Evolutionary conservation across 1,140 invertebrate species (phyloP).

Genomic region (Alviniconcha marisindica): DNA sequence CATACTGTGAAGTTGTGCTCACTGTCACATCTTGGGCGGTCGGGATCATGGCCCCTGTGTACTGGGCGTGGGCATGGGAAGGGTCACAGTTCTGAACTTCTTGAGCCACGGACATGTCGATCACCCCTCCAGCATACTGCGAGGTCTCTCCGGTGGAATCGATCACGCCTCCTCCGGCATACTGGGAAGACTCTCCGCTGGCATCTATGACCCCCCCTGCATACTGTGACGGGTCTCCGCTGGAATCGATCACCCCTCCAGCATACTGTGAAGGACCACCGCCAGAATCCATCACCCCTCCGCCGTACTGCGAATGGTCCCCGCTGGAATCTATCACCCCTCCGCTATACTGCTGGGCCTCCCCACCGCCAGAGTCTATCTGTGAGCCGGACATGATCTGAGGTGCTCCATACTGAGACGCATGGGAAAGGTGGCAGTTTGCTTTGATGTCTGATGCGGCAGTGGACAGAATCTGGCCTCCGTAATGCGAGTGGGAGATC

Average conservation of each 20-base stretch:
- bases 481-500: slow-evolving; percentile 16
- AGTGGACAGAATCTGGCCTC: background rate
- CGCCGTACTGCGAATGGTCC: background rate
- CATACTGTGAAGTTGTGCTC: slow-evolving; percentile 21
- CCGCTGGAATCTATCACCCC: background rate
- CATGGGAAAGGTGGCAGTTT: slow-evolving; percentile 20
- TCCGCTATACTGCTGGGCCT: background rate
- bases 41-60: slow-evolving; percentile 22
- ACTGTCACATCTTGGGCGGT: slow-evolving; percentile 11
- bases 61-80: slow-evolving; percentile 21
- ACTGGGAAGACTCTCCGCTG: background rate
- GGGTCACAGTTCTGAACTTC: slow-evolving; percentile 3
- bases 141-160: slow-evolving; percentile 13
- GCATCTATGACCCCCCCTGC: background rate
- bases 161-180: slow-evolving; percentile 25
- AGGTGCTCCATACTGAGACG: slow-evolving; percentile 7
- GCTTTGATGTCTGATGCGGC: background rate
- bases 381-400: slow-evolving; percentile 1
- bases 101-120: slow-evolving; percentile 22
- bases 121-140: slow-evolving; percentile 22
- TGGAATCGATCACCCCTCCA: background rate
- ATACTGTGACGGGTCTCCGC: background rate
- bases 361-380: background rate
- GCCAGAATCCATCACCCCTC: slow-evolving; percentile 5
- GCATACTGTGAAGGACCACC: background rate